Percentiles rank a stretch among this genome's conserved stretches.
phyloP scores from a whole-genome alignment of 2,888 invertebrate genomes.

The Hemaris fuciformis region DNA sequence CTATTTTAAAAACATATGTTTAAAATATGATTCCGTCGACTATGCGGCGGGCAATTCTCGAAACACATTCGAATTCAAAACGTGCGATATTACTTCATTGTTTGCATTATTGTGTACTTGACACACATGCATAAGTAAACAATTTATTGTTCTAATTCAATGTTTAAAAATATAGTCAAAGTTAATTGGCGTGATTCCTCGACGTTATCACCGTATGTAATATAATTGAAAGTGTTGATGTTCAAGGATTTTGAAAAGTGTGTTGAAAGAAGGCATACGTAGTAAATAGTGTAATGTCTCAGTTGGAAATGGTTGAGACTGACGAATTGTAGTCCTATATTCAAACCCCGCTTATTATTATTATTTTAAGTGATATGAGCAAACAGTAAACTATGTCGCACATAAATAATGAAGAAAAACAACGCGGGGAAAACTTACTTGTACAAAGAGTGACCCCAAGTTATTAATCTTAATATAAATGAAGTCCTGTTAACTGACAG shows the following conservation, averaged over 20 bases:
- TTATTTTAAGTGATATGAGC: too few species aligned
- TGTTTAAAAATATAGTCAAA: background rate
- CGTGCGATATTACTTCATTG: background rate
- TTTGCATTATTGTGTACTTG: conserved; percentile 1
- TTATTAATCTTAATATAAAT: too few species aligned
- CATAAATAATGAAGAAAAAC: too few species aligned
- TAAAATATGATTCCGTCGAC: background rate
- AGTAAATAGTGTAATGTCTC: too few species aligned
- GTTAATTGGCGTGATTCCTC: background rate
- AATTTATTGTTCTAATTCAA: background rate
- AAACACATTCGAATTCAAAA: conserved; percentile 2
- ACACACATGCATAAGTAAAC: background rate
- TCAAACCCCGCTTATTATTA: too few species aligned
- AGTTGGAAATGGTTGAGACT: too few species aligned
- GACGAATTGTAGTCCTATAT: too few species aligned
- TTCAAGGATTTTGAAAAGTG: background rate
- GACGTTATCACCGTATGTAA: background rate
- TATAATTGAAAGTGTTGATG: background rate
- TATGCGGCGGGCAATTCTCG: background rate
- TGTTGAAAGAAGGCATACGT: too few species aligned
- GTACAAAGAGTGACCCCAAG: too few species aligned
- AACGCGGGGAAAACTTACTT: too few species aligned
- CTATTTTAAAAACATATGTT: background rate
- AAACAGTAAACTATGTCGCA: too few species aligned
- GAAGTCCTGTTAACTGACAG: too few species aligned